Conservation (phyloP, 2,888 invertebrate genomes). For the Dermolepida albohirtum region DNA sequence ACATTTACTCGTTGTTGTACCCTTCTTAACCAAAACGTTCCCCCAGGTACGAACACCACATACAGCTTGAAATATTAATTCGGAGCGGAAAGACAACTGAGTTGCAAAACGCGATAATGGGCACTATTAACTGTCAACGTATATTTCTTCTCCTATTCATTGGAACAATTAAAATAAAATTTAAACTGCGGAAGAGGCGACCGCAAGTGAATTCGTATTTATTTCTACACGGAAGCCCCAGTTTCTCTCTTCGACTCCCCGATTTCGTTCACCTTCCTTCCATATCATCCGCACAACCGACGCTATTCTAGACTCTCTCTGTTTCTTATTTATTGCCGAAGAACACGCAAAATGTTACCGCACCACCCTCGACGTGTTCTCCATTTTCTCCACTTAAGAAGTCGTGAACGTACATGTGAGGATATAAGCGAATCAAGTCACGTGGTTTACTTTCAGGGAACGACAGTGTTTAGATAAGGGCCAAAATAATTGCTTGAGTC, state of each 20-base stretch:
- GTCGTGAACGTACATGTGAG: slow-evolving; percentile 30
- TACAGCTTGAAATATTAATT: slow-evolving; percentile 36
- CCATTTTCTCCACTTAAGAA: slow-evolving; percentile 32
- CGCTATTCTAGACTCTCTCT: slow-evolving; percentile 16
- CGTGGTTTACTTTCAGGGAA: slow-evolving; percentile 47
- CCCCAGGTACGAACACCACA: slow-evolving; percentile 6
- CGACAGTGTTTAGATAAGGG: slow-evolving; percentile 45
- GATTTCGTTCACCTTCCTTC: slow-evolving; percentile 31
- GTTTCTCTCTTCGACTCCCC: neutral
- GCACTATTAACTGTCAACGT: slow-evolving; percentile 30
- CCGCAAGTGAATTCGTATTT: slow-evolving; percentile 32
- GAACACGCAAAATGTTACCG: slow-evolving; percentile 36
- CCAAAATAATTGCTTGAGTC: slow-evolving; percentile 43
- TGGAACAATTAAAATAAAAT: slow-evolving; percentile 40
- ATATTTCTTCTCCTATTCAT: slow-evolving; percentile 31
- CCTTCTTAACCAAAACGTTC: neutral
- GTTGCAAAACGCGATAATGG: slow-evolving; percentile 35
- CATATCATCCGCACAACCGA: slow-evolving; percentile 22
- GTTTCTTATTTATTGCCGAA: slow-evolving; percentile 37
- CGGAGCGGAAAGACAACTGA: slow-evolving; percentile 6
- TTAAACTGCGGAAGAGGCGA: slow-evolving; percentile 26
- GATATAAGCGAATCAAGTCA: slow-evolving; percentile 50
- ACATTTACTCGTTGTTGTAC: neutral
- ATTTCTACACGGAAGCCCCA: slow-evolving; percentile 3
- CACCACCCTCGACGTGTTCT: slow-evolving; percentile 15